Base-by-base conservation (phyloP, 92 coral and sea anemone species). In the Siderastrea radians region DNA sequence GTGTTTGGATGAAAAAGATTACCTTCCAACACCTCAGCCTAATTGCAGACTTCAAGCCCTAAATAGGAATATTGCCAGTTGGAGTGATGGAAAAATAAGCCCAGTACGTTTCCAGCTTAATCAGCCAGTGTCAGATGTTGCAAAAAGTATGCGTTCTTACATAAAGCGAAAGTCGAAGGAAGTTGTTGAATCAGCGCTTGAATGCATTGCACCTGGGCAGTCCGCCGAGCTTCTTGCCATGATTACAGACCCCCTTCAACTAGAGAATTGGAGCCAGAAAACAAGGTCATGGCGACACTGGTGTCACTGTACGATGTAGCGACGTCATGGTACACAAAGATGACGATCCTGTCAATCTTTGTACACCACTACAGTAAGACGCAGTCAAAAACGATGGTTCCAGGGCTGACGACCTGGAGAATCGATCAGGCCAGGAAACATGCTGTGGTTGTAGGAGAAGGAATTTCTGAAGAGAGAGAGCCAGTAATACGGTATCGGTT, bases 121-220 rank as follows among this genome's bases (percentile, higher is more conserved):
- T 43, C 88, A 88, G 63, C 82, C 92, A 67, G 59, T 89, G 13
- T 51, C 85, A 57, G 78, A 83, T 26, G 84, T 57, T 15, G 89
- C 92, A 26, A 84, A 49, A 60, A 83, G 79, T 57, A 83, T 84
- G 16, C 84, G 80, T n/a, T 46, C 71, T 38, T 84, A 89, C 72
- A 68, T 89, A 9, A 89, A 78, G 65, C 78, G 88, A 49, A 89
- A 84, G 52, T 64, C 92, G 26, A 72, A 70, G 17, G 85, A 89
- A 68, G 80, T n/a, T n/a, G 78, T 75, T 7, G 59, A 16, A 64
- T 57, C 89, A 69, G 54, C 85, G 11, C 74, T 89, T 46, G 81
- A 83, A 57, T 83, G 92, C 49, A 83, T 89, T 66, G 92, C 92
- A 19, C 92, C 89, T 5, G 85, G 89, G 10, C 92, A 89, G 46